Base-by-base conservation (phyloP, 2,113 vertebrate genomes). In the Nibea coibor region DNA sequence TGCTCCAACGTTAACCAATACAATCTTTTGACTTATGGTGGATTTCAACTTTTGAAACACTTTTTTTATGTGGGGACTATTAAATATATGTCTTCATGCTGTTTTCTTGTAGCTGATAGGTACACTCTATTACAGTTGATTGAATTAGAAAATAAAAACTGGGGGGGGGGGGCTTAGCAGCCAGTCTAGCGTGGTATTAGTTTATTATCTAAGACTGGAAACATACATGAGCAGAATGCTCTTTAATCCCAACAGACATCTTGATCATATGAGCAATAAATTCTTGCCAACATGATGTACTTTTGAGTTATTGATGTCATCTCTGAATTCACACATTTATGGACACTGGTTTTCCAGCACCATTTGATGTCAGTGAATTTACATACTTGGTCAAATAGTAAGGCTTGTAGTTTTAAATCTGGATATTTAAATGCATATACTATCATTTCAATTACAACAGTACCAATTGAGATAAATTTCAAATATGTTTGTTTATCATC, bases 1-100 rank as follows among this genome's bases (percentile, higher is more conserved):
- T 69, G 17, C 43, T 79, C 50, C 28, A 48, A 35, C 24, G 66
- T 42, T 61, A 81, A 82, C 65, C 77, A 47, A 61, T 47, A 45
- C 26, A 62, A 54, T 66, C 8, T 54, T 12, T 10, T 45, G 16
- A 64, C 4, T 54, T 45, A 58, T 53, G 17, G 4, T 69, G 31
- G 14, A 26, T 62, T 59, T 67, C 10, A 47, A 43, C 28, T 72
- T 35, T 19, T 26, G 1, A 2, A 28, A 39, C 15, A 50, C 20
- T 6, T 58, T 35, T 35, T 54, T 50, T 8, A 48, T 48, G 2
- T 28, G 10, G 2, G 8, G 39, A 35, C 39, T 8, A 5, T 57
- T 57, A 48, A 19, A 63, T 54, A 16, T 31, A 57, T 35, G 53
- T 72, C n/a, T 56, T 54, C 3, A 62, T 47, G 31, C n/a, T 3